Base-by-base conservation (phyloP, 2,113 vertebrate species). In the Tetraodon nigroviridis region DNA sequence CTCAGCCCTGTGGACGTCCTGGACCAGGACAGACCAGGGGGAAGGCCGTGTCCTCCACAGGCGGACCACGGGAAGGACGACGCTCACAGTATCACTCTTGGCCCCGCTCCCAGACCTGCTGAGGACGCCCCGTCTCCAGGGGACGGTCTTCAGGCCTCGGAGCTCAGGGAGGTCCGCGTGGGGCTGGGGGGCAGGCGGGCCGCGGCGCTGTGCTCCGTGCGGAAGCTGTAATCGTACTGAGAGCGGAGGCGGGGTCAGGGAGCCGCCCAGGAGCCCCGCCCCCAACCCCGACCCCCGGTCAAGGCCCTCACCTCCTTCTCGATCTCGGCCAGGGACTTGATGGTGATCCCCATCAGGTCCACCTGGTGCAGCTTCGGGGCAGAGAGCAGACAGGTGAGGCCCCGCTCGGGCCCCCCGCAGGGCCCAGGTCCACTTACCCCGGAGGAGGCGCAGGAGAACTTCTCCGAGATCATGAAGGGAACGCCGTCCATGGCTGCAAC, bases 401-500 rank as follows among this genome's bases (percentile, higher is more conserved):
- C 22, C 3, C 2, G 22, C 22, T 24, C 3, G 22, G n/a, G n/a
- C n/a, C n/a, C n/a, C n/a, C n/a, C n/a, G n/a, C n/a, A n/a, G n/a
- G n/a, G n/a, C n/a, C n/a, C n/a, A 24, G 22, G 22, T 5, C 8
- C n/a, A 94, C 95, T 96, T 83, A 99, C 96, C 78, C 92, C 92
- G 74, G 93, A 91, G 12, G 95, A 94, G 71, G 95, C 89, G 0
- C 94, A 95, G 19, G 94, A 92, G 76, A 98, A 99, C 91, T 97
- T 98, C 79, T 99, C 97, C 0, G 97, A 99, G 78, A 99, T 95
- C 92, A 95, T 94, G 62, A 99, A 99, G 71, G 97, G 97, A 77
- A 99, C 97, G 29, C 97, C 97, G 50, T 99, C 97, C 97, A 99
- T 98, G 0, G 97, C 97, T 99, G 88, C 51, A 91, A 88, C 19